Percentiles rank a stretch among this genome's conserved stretches.
Evolutionary conservation across 2,113 vertebrate species (phyloP).

Genomic region (Caretta caretta): DNA sequence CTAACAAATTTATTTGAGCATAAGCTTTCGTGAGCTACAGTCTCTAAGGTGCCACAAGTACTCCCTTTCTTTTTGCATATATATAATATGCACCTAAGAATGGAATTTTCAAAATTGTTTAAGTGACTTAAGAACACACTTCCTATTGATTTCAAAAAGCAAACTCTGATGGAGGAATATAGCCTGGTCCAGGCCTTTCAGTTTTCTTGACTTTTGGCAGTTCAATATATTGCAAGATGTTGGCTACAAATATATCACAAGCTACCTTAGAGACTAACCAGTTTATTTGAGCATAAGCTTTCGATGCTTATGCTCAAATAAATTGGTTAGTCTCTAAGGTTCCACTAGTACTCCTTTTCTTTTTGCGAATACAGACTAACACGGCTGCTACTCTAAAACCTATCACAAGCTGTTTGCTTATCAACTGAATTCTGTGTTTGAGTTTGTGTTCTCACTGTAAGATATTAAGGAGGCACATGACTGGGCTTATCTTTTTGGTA

Average conservation of each 20-base stretch:
- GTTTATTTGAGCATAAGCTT: too few relatives aligned
- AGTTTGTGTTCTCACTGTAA: background rate
- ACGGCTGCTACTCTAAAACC: too few relatives aligned
- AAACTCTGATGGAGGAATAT: background rate
- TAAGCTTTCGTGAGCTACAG: too few relatives aligned
- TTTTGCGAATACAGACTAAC: too few relatives aligned
- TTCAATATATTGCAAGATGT: background rate
- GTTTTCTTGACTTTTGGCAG: background rate
- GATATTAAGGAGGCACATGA: background rate
- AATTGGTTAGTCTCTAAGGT: too few relatives aligned
- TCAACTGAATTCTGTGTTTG: background rate
- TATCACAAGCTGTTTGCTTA: accelerated
- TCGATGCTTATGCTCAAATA: too few relatives aligned
- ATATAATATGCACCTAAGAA: background rate
- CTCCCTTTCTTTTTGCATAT: too few relatives aligned
- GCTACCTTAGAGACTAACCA: too few relatives aligned
- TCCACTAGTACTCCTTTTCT: too few relatives aligned
- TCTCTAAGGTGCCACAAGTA: too few relatives aligned
- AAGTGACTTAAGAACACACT: background rate
- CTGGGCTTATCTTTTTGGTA: background rate
- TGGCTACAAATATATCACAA: background rate
- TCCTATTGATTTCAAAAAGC: background rate
- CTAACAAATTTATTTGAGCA: too few relatives aligned
- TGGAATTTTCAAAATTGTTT: background rate
- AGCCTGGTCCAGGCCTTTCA: background rate